A percentile compares a stretch with the other conserved stretches of the same genome.
phyloP scores from a whole-genome alignment of 2,888 invertebrate genomes.

The Euplagia quadripunctaria region DNA sequence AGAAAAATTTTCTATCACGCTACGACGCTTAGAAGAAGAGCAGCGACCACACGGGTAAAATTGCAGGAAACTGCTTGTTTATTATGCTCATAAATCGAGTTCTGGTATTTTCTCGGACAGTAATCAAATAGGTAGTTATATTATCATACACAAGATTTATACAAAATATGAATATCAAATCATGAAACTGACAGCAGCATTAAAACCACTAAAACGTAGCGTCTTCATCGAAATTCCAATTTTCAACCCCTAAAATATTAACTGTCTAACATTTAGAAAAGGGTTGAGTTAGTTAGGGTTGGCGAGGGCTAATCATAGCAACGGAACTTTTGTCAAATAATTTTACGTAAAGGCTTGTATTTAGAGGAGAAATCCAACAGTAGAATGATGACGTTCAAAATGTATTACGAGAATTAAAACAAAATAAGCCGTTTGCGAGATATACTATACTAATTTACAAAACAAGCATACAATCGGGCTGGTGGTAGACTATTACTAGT shows the following conservation, averaged over 20 bases:
- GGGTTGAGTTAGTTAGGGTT: slow-evolving; percentile 43
- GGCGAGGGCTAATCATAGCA: slow-evolving; percentile 34
- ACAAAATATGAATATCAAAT: slow-evolving; percentile 28
- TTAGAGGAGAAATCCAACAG: not conserved
- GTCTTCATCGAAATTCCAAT: slow-evolving; percentile 59
- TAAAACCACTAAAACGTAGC: slow-evolving; percentile 46
- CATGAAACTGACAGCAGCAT: slow-evolving; percentile 28
- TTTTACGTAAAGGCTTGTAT: slow-evolving; percentile 17
- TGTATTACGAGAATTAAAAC: not conserved
- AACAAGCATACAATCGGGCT: too few relatives aligned
- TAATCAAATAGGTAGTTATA: slow-evolving; percentile 4
- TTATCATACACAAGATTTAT: not conserved
- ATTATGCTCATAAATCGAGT: too few relatives aligned
- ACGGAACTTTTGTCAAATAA: slow-evolving; percentile 18
- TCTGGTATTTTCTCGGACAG: not conserved
- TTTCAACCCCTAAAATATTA: slow-evolving; percentile 58
- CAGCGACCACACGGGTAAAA: too few relatives aligned
- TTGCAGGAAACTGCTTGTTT: too few relatives aligned
- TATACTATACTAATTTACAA: too few relatives aligned
- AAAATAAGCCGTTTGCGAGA: too few relatives aligned
- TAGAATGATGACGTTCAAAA: not conserved
- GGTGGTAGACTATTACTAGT: too few relatives aligned
- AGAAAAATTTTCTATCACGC: too few relatives aligned
- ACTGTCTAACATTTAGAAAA: slow-evolving; percentile 60
- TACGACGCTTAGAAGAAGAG: too few relatives aligned